These are phyloP conservation scores for Aromia moschata DNA, from an alignment of 2,888 invertebrate genomes.

Conservation along the genomic window DNA sequence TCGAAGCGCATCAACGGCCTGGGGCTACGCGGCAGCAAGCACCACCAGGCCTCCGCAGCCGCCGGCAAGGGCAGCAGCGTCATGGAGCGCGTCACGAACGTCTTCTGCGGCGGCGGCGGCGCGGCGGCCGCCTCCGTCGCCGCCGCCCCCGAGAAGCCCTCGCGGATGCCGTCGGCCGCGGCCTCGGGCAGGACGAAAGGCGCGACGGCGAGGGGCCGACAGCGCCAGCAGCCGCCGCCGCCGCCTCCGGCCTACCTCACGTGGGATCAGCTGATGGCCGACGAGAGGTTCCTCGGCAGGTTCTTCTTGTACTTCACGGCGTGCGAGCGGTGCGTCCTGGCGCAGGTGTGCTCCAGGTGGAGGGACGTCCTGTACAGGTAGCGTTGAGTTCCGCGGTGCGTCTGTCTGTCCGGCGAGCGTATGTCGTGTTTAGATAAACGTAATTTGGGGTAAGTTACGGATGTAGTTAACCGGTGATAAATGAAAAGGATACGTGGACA, in stretches of 20 bases:
- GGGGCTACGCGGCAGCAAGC: slow-evolving; percentile 61
- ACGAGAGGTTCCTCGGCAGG: slow-evolving; percentile 84
- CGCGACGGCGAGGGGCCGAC: slow-evolving; percentile 39
- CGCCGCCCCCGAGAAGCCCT: slow-evolving; percentile 65
- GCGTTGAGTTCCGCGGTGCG: too few relatives aligned
- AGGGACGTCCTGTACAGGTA: slow-evolving; percentile 87
- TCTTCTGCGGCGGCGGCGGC: slow-evolving; percentile 78
- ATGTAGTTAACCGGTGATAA: too few relatives aligned
- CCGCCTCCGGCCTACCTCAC: slow-evolving; percentile 70
- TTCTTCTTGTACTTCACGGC: slow-evolving; percentile 83
- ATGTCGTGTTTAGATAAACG: too few relatives aligned
- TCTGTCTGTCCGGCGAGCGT: too few relatives aligned
- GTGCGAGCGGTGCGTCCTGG: slow-evolving; percentile 79
- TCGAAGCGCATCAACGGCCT: slow-evolving; percentile 89
- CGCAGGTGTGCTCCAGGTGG: slow-evolving; percentile 89
- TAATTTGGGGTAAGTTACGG: too few relatives aligned
- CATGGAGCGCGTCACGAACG: slow-evolving; percentile 88
- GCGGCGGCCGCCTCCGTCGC: slow-evolving; percentile 53
- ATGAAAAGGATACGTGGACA: too few relatives aligned
- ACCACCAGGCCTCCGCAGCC: slow-evolving; percentile 61
- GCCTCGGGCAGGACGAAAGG: slow-evolving; percentile 47
- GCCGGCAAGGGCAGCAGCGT: slow-evolving; percentile 77
- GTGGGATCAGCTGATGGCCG: slow-evolving; percentile 81
- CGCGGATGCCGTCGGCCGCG: slow-evolving; percentile 56
- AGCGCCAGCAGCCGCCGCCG: slow-evolving; percentile 64